These are phyloP conservation scores for Palaemon carinicauda DNA, from an alignment of 1,140 invertebrate species.

Conservation along the genomic window DNA sequence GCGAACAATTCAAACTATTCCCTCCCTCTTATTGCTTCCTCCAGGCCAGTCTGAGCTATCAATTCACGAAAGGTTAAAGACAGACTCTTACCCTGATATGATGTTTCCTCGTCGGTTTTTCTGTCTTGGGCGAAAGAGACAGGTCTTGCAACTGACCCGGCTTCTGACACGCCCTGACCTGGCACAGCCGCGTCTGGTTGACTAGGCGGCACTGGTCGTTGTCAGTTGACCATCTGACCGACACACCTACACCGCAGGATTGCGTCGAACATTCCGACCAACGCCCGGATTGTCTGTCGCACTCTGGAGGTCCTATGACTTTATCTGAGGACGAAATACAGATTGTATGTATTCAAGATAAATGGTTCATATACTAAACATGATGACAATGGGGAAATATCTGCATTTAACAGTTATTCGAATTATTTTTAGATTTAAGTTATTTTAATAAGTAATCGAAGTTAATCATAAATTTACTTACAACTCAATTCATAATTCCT, in stretches of 20 bases:
- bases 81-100: background rate
- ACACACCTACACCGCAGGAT: constrained; percentile 73
- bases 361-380: too few relatives aligned
- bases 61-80: too few relatives aligned
- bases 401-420: too few relatives aligned
- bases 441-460: too few relatives aligned
- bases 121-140: background rate
- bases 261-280: constrained; percentile 72
- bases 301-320: constrained; percentile 56
- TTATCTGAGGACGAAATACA: constrained; percentile 37
- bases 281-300: constrained; percentile 66
- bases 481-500: too few relatives aligned
- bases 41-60: too few relatives aligned
- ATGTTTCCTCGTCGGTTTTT: background rate
- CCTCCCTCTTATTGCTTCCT: too few relatives aligned
- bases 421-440: too few relatives aligned
- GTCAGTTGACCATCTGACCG: constrained; percentile 71
- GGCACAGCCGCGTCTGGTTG: constrained; percentile 73
- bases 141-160: background rate
- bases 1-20: too few relatives aligned
- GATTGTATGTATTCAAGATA: background rate
- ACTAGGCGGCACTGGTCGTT: constrained; percentile 69
- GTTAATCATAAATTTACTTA: too few relatives aligned
- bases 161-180: constrained; percentile 64
- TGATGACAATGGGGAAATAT: too few relatives aligned